Conservation (phyloP, 2,797 vertebrate genomes). For the Phoxinus dragarum region DNA sequence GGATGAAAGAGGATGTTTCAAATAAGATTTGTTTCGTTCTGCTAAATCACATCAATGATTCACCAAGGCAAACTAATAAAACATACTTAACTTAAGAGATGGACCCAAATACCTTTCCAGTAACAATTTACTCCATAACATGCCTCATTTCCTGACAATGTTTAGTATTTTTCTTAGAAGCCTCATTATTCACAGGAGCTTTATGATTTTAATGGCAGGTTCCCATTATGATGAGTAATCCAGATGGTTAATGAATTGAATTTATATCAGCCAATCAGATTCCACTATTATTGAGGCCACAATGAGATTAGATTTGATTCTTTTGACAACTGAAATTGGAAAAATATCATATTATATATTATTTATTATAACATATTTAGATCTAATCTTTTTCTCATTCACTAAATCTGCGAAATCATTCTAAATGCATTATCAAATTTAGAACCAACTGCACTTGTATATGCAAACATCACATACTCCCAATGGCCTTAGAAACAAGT, state of each 20-base stretch:
- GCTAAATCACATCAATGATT: conserved; percentile 41
- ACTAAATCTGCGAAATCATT: neutral
- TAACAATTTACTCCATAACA: conserved; percentile 36
- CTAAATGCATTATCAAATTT: neutral
- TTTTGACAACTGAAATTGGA: neutral
- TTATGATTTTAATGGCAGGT: conserved; percentile 6
- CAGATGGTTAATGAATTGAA: neutral
- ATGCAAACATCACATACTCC: neutral
- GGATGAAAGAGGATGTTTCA: conserved; percentile 32
- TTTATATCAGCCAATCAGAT: conserved; percentile 29
- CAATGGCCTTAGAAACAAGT: neutral
- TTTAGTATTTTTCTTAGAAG: conserved; percentile 17
- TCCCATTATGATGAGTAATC: neutral
- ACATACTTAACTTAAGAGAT: conserved; percentile 36
- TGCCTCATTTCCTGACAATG: conserved; percentile 28
- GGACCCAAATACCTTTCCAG: conserved; percentile 44
- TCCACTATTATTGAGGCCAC: conserved; percentile 1
- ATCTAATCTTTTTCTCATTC: conserved; percentile 7
- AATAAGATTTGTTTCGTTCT: conserved; percentile 44
- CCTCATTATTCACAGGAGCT: conserved; percentile 23
- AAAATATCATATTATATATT: neutral
- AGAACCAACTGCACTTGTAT: neutral
- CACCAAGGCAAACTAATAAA: conserved; percentile 32
- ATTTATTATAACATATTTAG: neutral
- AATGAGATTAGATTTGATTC: neutral